Evolutionary conservation across 2,113 vertebrate genomes (phyloP).

Genomic region (Sinocyclocheilus rhinocerous): DNA sequence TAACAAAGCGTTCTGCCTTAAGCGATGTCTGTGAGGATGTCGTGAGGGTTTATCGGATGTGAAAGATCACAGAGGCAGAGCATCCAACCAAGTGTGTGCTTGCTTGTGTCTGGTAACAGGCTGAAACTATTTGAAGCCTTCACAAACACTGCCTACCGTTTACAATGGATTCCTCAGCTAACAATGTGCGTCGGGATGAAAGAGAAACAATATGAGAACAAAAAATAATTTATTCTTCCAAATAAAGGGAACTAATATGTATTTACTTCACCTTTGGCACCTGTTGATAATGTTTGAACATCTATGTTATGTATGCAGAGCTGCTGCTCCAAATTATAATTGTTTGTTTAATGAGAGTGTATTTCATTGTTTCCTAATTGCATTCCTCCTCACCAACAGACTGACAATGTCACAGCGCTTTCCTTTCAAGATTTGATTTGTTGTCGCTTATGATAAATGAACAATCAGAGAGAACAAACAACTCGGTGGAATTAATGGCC

Average conservation of each 20-base stretch:
- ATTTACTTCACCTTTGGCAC: background rate
- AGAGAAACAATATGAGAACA: background rate
- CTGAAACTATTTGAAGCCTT: conserved; percentile 20
- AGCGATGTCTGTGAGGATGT: conserved; percentile 33
- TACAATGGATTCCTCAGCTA: background rate
- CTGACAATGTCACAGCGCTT: background rate
- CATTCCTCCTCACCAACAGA: background rate
- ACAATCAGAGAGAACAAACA: background rate
- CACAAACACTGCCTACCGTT: background rate
- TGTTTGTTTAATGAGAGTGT: background rate
- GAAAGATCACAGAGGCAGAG: conserved; percentile 26
- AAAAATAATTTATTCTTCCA: background rate
- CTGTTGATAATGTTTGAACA: background rate
- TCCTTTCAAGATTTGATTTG: background rate
- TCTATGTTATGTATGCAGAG: background rate
- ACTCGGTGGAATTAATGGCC: background rate
- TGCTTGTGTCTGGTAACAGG: background rate
- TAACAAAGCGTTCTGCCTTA: conserved; percentile 29
- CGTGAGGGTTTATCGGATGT: conserved; percentile 34
- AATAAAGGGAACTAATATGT: background rate
- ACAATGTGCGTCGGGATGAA: background rate
- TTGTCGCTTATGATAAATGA: conserved; percentile 3
- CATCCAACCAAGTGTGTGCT: conserved; percentile 7
- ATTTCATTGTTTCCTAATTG: conserved; percentile 25
- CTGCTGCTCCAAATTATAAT: background rate